Evolutionary conservation across 2,113 vertebrate genomes (phyloP).

Genomic region (Ctenodactylus gundi): DNA sequence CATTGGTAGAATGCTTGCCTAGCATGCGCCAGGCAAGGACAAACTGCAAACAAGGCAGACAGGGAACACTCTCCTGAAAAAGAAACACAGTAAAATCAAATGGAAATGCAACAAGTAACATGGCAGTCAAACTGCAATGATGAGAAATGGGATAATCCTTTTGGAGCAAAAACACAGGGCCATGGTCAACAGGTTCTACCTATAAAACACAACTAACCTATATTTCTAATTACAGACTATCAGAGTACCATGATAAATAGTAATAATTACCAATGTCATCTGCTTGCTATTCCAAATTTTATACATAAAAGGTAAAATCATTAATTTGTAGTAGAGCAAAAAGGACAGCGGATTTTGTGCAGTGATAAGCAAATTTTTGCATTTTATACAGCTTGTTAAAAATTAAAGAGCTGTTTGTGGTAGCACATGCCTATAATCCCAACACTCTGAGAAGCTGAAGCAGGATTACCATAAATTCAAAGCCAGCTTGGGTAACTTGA

Average conservation of each 20-base stretch:
- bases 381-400: constrained; percentile 1
- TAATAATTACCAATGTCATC: not conserved
- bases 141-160: not conserved
- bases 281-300: not conserved
- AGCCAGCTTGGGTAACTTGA: not conserved
- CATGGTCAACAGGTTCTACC: not conserved
- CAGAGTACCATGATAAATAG: not conserved
- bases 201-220: constrained; percentile 5
- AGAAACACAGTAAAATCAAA: not conserved
- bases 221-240: not conserved
- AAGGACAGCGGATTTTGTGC: not conserved
- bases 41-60: not conserved
- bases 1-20: not conserved
- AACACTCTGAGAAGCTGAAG: not conserved
- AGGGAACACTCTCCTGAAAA: not conserved
- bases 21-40: not conserved
- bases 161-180: not conserved
- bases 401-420: not conserved
- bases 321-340: not conserved
- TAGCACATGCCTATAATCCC: not conserved
- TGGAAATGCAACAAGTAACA: constrained; percentile 10
- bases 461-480: not conserved
- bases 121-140: not conserved
- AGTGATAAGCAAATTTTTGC: not conserved
- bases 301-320: constrained; percentile 40